A percentile compares a stretch with the other conserved stretches of the same genome.
These are phyloP conservation scores for Tachystola acroxantha DNA, from an alignment of 2,888 invertebrate genomes.

Conservation along the genomic window DNA sequence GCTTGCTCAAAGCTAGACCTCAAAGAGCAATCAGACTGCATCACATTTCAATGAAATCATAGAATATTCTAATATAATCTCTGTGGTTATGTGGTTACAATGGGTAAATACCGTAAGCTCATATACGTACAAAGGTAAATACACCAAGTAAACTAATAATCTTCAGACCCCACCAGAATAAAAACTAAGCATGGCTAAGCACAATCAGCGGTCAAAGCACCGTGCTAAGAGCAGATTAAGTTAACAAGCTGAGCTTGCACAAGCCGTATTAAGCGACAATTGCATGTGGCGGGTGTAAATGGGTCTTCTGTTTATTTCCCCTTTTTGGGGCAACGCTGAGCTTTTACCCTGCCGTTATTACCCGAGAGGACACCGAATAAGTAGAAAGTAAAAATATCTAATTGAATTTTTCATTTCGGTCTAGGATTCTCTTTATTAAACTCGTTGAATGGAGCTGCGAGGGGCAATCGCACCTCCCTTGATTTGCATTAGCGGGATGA, in stretches of 20 bases:
- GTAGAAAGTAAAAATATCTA: constrained; percentile 44
- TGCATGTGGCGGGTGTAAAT: constrained; percentile 46
- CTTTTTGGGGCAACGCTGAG: constrained; percentile 31
- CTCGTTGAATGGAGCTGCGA: constrained; percentile 44
- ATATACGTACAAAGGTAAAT: too few relatives aligned
- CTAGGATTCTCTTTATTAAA: constrained; percentile 55
- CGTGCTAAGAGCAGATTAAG: constrained; percentile 17
- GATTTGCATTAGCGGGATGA: constrained; percentile 52
- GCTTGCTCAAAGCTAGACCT: too few relatives aligned
- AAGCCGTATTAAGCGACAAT: constrained; percentile 43
- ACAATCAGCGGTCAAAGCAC: constrained; percentile 5
- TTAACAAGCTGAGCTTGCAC: constrained; percentile 32
- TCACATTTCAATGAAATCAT: too few relatives aligned
- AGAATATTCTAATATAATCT: too few relatives aligned
- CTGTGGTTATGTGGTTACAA: too few relatives aligned
- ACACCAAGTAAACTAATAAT: too few relatives aligned
- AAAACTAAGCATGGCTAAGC: constrained; percentile 1
- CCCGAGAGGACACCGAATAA: constrained; percentile 37
- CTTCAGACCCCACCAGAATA: not conserved
- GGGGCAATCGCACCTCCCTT: constrained; percentile 46
- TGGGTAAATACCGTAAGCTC: too few relatives aligned
- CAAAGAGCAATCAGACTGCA: too few relatives aligned
- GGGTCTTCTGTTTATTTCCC: constrained; percentile 37
- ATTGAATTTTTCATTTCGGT: constrained; percentile 61
- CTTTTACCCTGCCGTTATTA: constrained; percentile 37